Evolutionary conservation across 1,140 invertebrate species (phyloP).

Genomic region (Neotoxoptera formosana): DNA sequence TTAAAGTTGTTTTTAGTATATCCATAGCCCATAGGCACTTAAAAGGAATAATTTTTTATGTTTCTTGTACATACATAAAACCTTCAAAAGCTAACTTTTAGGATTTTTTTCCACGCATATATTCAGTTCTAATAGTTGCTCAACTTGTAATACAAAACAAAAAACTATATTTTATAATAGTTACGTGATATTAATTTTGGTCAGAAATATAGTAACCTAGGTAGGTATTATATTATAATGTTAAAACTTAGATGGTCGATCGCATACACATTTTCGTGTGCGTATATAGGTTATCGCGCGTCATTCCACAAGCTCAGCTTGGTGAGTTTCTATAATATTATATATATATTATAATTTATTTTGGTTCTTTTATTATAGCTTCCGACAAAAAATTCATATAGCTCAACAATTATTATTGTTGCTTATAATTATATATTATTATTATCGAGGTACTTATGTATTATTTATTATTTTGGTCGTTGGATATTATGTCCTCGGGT

Average conservation of each 20-base stretch:
- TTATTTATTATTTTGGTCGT: no score
- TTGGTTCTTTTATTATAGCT: no score
- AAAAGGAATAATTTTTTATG: constrained; percentile 8
- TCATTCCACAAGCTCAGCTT: no score
- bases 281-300: no score
- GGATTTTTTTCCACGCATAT: neutral
- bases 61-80: neutral
- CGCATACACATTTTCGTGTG: no score
- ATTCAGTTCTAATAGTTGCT: neutral
- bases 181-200: neutral
- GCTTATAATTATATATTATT: no score
- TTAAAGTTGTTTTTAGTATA: constrained; percentile 6
- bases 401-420: no score
- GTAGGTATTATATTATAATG: neutral
- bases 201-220: neutral
- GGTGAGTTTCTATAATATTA: no score
- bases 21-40: constrained; percentile 6
- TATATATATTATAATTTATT: no score
- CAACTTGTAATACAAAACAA: neutral
- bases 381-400: no score
- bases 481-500: no score
- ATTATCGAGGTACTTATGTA: no score
- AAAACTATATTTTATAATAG: neutral
- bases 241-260: neutral
- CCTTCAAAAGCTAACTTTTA: neutral